Evolutionary conservation across 2,113 vertebrate species (phyloP), one percentile per base, ranked within the genome.

Genomic region (Hiodon alosoides): DNA sequence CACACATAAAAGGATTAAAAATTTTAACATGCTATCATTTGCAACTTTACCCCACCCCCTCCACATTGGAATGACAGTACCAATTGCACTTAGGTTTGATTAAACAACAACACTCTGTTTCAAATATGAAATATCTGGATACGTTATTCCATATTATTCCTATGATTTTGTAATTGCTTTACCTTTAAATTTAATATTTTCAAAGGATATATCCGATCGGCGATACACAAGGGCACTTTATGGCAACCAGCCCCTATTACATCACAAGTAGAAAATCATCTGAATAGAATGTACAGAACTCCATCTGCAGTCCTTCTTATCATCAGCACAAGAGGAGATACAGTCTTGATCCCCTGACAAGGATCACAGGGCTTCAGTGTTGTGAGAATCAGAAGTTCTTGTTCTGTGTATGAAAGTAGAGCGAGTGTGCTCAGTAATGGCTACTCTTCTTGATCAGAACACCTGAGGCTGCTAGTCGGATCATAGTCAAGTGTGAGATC

Each of bases 391-490:
- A 66, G 51, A 64, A 50, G 17, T 9, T 31, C 14, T 54, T 3
- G 4, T 10, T 7, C 54, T 52, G 60, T 64, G 46, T 51, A 64
- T 69, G 66, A 17, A 66, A 53, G 4, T 10, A 67, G 59, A 31
- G n/a, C 50, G 62, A 7, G 5, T 52, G 52, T 61, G 3, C 72
- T 53, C 52, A 11, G 52, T 68, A 67, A 76, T 73, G 71, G 47
- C 61, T 16, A 11, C 64, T 69, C 73, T 68, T 57, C 31, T 57
- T 54, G 14, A n/a, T 31, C 14, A 47, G 68, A 60, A 67, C 78
- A 79, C 74, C 78, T 76, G 78, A 62, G 74, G 53, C 75, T 71
- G 68, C 5, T 7, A 55, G 17, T 62, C 31, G 59, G 7, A 77
- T 55, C 16, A 57, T 9, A 13, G 31, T 66, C 17, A 59, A 78